Evolutionary conservation across 2,888 invertebrate species (phyloP).

Genomic region (Creontiades dilutus): DNA sequence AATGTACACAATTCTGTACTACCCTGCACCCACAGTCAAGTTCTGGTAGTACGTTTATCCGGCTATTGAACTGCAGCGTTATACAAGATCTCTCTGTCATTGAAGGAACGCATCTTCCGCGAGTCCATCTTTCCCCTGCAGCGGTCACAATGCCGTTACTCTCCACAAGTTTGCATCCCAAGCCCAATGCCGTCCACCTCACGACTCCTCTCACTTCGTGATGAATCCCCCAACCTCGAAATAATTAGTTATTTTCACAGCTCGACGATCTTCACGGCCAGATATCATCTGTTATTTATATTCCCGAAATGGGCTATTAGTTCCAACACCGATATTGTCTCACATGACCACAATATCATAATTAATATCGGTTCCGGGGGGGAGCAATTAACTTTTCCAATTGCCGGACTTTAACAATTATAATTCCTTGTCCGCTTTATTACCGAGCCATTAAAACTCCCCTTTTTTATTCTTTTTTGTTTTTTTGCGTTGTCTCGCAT

Average conservation of each 20-base stretch:
- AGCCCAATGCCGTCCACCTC: slow-evolving; percentile 24
- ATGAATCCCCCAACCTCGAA: neutral
- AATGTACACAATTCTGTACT: too few relatives aligned
- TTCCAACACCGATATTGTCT: slow-evolving; percentile 40
- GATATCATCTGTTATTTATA: slow-evolving; percentile 34
- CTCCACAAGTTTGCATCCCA: neutral
- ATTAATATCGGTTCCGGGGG: slow-evolving; percentile 18
- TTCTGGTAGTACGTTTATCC: too few relatives aligned
- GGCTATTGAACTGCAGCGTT: too few relatives aligned
- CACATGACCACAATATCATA: slow-evolving; percentile 42
- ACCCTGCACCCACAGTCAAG: too few relatives aligned
- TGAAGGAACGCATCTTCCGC: too few relatives aligned
- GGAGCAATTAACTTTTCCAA: slow-evolving; percentile 34
- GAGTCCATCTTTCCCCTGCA: too few relatives aligned
- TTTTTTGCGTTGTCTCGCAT: slow-evolving; percentile 25
- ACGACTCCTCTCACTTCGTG: slow-evolving; percentile 48
- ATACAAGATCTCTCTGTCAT: too few relatives aligned
- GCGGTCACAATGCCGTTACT: too few relatives aligned
- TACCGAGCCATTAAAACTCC: slow-evolving; percentile 5
- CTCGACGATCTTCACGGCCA: slow-evolving; percentile 16
- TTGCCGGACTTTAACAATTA: slow-evolving; percentile 30
- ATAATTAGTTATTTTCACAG: slow-evolving; percentile 54
- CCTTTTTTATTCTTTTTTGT: neutral
- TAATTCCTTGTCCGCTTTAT: slow-evolving; percentile 39
- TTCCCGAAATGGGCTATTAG: slow-evolving; percentile 37